Evolutionary conservation across 37 sponge, comb jelly and placozoan species (phyloP).

Genomic region (Axinella damicornis): DNA sequence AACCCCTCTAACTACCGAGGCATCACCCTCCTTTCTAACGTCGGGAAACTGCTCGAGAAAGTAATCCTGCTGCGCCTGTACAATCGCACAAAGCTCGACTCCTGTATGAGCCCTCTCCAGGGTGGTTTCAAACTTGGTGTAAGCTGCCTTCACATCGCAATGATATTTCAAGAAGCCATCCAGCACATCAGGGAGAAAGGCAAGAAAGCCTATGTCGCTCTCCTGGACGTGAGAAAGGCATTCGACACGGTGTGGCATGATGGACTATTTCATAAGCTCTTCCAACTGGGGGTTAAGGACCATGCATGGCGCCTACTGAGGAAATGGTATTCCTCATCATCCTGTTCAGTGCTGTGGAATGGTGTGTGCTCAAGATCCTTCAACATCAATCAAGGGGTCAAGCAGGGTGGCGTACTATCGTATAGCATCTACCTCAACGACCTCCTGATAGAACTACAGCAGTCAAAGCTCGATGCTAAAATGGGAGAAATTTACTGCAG

Average conservation of each 20-base stretch:
- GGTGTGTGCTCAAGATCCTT: neutral
- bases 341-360: neutral
- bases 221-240: too few species aligned
- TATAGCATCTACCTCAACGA: neutral
- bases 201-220: too few species aligned
- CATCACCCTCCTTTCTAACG: too few species aligned
- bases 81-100: too few species aligned
- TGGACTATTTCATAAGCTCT: neutral
- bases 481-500: neutral
- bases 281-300: neutral
- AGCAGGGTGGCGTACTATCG: neutral
- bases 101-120: too few species aligned
- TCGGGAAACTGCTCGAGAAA: too few species aligned
- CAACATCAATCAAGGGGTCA: conserved; percentile 11
- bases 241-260: neutral
- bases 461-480: neutral
- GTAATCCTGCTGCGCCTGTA: too few species aligned
- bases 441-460: neutral
- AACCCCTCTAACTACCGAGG: too few species aligned
- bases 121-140: too few species aligned
- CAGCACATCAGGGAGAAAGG: too few species aligned
- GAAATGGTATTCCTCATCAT: conserved; percentile 1
- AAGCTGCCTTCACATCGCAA: too few species aligned
- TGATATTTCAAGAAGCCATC: too few species aligned
- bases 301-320: neutral